Base-by-base conservation (phyloP, 2,797 vertebrate species). In the Sphenopsis melanotis region DNA sequence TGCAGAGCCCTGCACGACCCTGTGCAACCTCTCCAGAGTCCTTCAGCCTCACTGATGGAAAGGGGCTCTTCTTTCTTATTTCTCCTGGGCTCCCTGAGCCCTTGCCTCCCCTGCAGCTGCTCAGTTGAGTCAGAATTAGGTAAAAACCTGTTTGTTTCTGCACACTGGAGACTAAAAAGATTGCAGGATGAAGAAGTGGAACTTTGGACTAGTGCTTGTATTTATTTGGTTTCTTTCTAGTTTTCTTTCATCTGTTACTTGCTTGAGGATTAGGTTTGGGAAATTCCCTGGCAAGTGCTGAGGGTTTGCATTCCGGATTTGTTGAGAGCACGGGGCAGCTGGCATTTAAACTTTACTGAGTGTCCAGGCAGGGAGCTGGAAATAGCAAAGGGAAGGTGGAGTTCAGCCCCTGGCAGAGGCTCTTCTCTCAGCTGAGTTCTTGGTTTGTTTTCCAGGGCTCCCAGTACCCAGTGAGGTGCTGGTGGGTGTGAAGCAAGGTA, bases 341-440 rank as follows among this genome's bases (percentile, higher is more conserved):
- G 95, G 71, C 89, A 78, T 94, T 87, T 96, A 42, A 94, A 92
- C 75, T 74, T 84, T 3, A 15, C 57, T 10, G 37, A 66, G 64
- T 59, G 79, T 76, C 50, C 52, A 63, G 70, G 8, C 1, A 0
- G 29, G 8, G 78, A 79, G 56, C 89, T 89, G 59, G 52, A 94
- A 96, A 95, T 94, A 96, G 93, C 21, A 80, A 34, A 87, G 36
- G 0, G 2, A 5, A 55, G 71, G 44, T 60, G 42, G 44, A 70
- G 84, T 34, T 65, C 76, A 76, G 18, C 20, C 66, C 27, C 32
- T 87, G 91, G 63, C 71, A 80, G 72, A 55, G 55, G 9, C 21
- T 9, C 36, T 64, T 22, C 46, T 75, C 63, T 52, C 55, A 30
- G 15, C 15, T 66, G 39, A 24, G 27, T 53, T 65, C 30, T 12